These are phyloP conservation scores for Oxyscelio sp. DNA, from an alignment of 2,888 invertebrate genomes.

Conservation along the genomic window DNA sequence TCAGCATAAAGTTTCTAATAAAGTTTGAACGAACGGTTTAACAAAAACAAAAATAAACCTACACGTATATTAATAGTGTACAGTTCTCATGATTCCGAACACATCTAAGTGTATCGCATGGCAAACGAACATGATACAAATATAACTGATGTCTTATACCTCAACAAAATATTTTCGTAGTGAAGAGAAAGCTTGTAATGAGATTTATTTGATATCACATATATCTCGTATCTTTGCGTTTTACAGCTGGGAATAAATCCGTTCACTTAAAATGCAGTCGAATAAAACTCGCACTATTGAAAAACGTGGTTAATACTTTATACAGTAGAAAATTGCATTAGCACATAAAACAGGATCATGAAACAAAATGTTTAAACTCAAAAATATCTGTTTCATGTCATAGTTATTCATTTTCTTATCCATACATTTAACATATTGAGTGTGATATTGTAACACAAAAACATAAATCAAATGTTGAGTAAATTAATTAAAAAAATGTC, in stretches of 20 bases:
- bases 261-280: too few species aligned
- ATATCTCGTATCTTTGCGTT: not conserved
- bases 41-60: not conserved
- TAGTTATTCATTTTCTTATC: too few species aligned
- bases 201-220: slow-evolving; percentile 3
- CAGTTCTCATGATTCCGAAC: not conserved
- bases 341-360: too few species aligned
- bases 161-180: slow-evolving; percentile 18
- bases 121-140: slow-evolving; percentile 9
- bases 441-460: too few species aligned
- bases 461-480: too few species aligned
- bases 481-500: too few species aligned
- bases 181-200: slow-evolving; percentile 2
- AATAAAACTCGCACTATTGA: too few species aligned
- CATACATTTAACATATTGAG: too few species aligned
- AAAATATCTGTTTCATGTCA: too few species aligned
- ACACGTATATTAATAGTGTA: slow-evolving; percentile 6
- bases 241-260: not conserved
- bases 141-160: slow-evolving; percentile 6
- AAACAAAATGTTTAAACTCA: too few species aligned
- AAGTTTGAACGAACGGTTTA: not conserved
- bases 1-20: not conserved
- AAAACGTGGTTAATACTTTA: too few species aligned
- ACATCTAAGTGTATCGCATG: slow-evolving; percentile 1
- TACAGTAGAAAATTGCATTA: too few species aligned